Percentiles rank a stretch among this genome's conserved stretches.
These are phyloP conservation scores for Ferdinandea cuprea DNA, from an alignment of 2,888 invertebrate genomes.

Conservation along the genomic window DNA sequence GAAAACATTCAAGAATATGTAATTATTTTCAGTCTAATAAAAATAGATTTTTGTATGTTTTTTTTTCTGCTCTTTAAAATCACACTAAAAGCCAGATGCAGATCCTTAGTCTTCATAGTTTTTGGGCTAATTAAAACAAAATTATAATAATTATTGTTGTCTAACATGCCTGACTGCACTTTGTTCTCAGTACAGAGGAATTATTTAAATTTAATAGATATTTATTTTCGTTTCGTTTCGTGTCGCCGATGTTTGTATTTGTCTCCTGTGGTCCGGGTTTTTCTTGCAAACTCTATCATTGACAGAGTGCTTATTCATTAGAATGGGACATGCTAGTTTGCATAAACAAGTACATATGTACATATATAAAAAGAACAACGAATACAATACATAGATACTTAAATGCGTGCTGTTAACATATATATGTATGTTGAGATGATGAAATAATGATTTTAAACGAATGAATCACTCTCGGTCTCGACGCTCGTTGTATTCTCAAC, in stretches of 20 bases:
- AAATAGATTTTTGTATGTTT: conserved; percentile 24
- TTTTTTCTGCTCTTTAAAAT: conserved; percentile 1
- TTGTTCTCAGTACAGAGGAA: conserved; percentile 49
- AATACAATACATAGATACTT: not conserved
- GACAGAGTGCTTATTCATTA: conserved; percentile 65
- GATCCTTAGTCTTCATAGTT: conserved; percentile 25
- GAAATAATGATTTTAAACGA: conserved; percentile 58
- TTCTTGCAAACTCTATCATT: conserved; percentile 55
- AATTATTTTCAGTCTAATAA: conserved; percentile 7
- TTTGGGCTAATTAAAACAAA: conserved; percentile 36
- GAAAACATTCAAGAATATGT: conserved; percentile 18
- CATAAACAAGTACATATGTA: conserved; percentile 20
- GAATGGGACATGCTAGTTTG: conserved; percentile 53
- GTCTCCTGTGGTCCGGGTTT: conserved; percentile 33
- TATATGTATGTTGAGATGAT: conserved; percentile 49
- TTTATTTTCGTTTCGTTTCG: conserved; percentile 12
- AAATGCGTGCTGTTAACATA: conserved; percentile 14
- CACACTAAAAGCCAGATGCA: not conserved
- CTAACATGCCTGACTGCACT: conserved; percentile 65
- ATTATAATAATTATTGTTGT: conserved; percentile 44
- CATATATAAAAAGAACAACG: no score
- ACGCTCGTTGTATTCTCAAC: conserved; percentile 40
- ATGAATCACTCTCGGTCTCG: conserved; percentile 64
- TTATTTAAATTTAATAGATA: conserved; percentile 67
- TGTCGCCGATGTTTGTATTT: not conserved